phyloP scores from a whole-genome alignment of 2,797 vertebrate species.

The Melanotaenia boesemani region DNA sequence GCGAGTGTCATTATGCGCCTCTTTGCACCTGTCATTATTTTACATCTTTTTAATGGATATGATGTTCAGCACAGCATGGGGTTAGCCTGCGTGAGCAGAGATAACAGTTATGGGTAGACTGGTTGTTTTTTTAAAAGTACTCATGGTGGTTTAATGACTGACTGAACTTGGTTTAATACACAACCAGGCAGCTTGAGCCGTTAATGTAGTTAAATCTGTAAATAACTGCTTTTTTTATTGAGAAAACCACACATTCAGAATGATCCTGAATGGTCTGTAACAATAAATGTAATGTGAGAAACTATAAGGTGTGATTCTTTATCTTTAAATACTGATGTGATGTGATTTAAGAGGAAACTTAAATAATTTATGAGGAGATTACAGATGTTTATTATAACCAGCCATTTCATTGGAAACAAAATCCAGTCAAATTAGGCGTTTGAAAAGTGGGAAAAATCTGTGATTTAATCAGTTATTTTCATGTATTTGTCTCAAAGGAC shows the following conservation, averaged over 20 bases:
- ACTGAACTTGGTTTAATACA: constrained; percentile 21
- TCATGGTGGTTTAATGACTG: constrained; percentile 33
- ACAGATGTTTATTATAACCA: background rate
- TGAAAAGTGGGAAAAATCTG: no score
- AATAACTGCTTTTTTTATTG: constrained; percentile 33
- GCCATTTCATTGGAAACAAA: background rate
- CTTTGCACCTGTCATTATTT: constrained; percentile 9
- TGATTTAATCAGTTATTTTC: no score
- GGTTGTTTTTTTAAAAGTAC: constrained; percentile 19
- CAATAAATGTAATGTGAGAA: constrained; percentile 58
- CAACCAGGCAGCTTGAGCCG: constrained; percentile 9
- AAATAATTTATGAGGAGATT: no score
- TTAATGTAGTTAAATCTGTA: constrained; percentile 11
- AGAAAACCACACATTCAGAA: constrained; percentile 1
- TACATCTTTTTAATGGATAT: constrained; percentile 1
- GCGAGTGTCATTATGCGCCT: constrained; percentile 4
- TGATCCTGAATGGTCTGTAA: constrained; percentile 41
- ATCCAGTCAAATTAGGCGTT: no score
- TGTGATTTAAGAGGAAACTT: background rate
- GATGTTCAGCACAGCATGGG: constrained; percentile 7
- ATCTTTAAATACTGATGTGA: background rate
- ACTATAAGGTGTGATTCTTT: constrained; percentile 20
- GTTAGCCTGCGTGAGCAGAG: background rate
- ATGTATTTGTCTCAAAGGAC: no score
- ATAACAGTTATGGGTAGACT: constrained; percentile 15